phyloP scores from a whole-genome alignment of 2,113 vertebrate species.

The Dromaius novaehollandiae region DNA sequence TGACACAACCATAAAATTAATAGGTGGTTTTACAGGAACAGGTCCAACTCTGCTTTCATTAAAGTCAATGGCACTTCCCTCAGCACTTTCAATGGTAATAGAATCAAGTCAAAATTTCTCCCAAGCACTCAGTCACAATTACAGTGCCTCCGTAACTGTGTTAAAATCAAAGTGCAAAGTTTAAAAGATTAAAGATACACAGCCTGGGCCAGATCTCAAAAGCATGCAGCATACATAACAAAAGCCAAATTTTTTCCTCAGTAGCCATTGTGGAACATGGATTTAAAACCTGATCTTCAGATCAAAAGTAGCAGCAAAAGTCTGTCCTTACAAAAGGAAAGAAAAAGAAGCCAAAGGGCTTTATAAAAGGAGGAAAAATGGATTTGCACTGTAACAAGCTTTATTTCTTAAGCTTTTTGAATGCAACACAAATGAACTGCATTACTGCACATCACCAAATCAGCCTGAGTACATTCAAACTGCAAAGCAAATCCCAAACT shows the following conservation, averaged over 20 bases:
- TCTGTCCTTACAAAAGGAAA: not conserved
- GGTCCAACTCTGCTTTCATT: not conserved
- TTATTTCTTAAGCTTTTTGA: conserved; percentile 17
- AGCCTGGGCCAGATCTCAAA: conserved; percentile 9
- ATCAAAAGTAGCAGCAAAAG: not conserved
- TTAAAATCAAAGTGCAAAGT: not conserved
- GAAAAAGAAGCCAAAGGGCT: not conserved
- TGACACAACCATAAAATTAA: conserved; percentile 37
- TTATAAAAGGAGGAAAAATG: not conserved
- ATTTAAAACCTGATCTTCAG: conserved; percentile 18
- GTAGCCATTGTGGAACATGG: not conserved
- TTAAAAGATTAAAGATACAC: not conserved
- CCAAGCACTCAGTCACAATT: not conserved
- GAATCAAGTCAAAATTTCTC: conserved; percentile 25
- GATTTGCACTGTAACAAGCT: conserved; percentile 2
- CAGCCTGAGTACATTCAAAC: not conserved
- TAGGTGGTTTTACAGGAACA: conserved; percentile 20
- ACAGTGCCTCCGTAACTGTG: not conserved
- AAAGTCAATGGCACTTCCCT: not conserved
- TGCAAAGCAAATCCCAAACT: conserved; percentile 24
- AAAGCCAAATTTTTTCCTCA: conserved; percentile 7
- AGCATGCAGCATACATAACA: not conserved
- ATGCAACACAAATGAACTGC: not conserved
- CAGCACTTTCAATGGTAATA: not conserved
- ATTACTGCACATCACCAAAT: not conserved